Base-by-base conservation (phyloP, 2,888 invertebrate genomes). In the Hanleya hanleyi region DNA sequence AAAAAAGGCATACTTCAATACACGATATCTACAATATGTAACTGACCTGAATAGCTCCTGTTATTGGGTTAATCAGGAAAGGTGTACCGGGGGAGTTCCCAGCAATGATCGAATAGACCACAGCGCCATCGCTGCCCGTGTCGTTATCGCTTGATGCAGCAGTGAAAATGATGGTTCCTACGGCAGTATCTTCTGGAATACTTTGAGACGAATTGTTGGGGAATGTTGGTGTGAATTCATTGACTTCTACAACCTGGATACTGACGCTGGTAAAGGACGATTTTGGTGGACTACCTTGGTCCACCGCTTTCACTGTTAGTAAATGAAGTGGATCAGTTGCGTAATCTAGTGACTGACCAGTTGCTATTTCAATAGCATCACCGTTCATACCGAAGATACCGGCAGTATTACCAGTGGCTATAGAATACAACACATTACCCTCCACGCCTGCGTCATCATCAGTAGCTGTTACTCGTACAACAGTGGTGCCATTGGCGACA, bases 171-270 rank as follows among this genome's bases (percentile, higher is more conserved):
- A 83, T 71, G 5, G 72, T 74, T 33, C 84, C 83, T 12, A 81
- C 67, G 6, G 72, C 69, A 7, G 82, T 76, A 70, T 81, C 77
- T 74, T 88, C 88, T 0, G 79, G 3, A 9, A 84, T 69, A 1
- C 75, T 76, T n/a, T 70, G 73, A 29, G 75, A 73, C 51, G 86
- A 84, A 9, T 77, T 74, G 9, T 84, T 82, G 18, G 66, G 68
- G 18, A 85, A 77, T 9, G 75, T 70, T 5, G 88, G 88, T 32
- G 65, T 41, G 71, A 85, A 83, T 71, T 88, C 87, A 72, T 88
- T 88, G 18, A 83, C 81, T 66, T 85, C 85, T 26, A 67, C 71
- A 15, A 88, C 65, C 1, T 74, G 32, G 1, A 88, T 74, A 15
- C 82, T 86, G 32, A 87, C 74, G 4, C 84, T 86, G 9, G 82